phyloP scores from a whole-genome alignment of 2,888 invertebrate species.

The Cantharis rustica region DNA sequence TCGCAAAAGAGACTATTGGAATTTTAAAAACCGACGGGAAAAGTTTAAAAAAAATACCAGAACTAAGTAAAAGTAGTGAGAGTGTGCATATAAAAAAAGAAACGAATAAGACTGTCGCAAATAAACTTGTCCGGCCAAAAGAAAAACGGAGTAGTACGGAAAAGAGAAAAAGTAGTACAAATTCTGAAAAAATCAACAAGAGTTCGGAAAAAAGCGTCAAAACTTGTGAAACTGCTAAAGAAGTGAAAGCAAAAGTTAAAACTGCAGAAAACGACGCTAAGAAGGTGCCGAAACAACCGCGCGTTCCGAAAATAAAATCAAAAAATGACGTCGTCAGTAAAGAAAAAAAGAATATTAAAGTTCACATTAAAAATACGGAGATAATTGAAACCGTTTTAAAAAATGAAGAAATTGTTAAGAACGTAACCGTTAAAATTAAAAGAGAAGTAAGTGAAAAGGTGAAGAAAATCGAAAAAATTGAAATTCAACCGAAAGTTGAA shows the following conservation, averaged over 20 bases:
- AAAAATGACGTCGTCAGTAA: not conserved
- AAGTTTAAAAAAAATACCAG: not conserved
- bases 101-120: not conserved
- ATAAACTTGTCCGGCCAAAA: not conserved
- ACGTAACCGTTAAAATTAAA: not conserved
- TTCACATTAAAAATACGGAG: not conserved
- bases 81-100: not conserved
- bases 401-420: not conserved
- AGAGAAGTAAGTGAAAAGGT: not conserved
- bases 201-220: not conserved
- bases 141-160: not conserved
- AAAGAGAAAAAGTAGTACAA: not conserved
- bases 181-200: not conserved
- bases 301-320: not conserved
- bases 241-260: not conserved
- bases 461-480: not conserved
- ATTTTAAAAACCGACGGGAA: not conserved
- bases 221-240: not conserved
- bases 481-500: not conserved
- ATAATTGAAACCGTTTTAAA: not conserved
- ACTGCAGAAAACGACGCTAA: not conserved
- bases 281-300: not conserved
- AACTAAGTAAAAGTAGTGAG: not conserved
- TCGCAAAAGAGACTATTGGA: not conserved
- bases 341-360: not conserved